Base-by-base conservation (phyloP, 2,888 invertebrate genomes). In the Andricus curvator region DNA sequence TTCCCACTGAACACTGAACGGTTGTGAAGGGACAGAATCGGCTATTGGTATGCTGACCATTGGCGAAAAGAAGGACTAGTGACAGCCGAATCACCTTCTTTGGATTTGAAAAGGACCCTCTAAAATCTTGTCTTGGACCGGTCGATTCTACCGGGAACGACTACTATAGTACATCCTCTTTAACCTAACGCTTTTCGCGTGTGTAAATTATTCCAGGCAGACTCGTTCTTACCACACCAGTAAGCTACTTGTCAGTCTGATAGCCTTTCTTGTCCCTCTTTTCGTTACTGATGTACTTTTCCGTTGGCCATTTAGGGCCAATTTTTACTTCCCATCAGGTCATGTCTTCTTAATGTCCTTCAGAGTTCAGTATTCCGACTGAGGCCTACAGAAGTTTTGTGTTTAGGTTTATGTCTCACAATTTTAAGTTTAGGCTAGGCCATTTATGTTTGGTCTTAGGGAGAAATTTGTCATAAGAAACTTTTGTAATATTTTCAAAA, bases 111-210 rank as follows among this genome's bases (percentile, higher is more conserved):
- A 74, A 74, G 4, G 29, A 51, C 33, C 48, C 51, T 29, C 33
- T 74, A 33, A 74, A 74, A 74, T 56, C n/a, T 13, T 74, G 33
- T 33, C 74, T 56, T 74, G 74, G n/a, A 56, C 56, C 74, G 74
- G 51, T 74, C 13, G 74, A 56, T 51, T 25, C 51, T n/a, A 20
- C 67, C 25, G 2, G 22, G n/a, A 80, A 44, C 25, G 37, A 48
- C 51, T 48, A 13, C 51, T 48, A 13, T 29, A 51, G 78, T 62
- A 80, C 82, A 84, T 87, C 84, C 64, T 22, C 87, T 86, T 86
- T 85, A 85, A 87, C 77, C 67, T 80, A 82, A 84, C 81, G 83
- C 82, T 83, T 85, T 81, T 86, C 82, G 79, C 81, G 82, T 78
- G 80, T 81, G 84, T 82, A 86, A 86, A 84, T 86, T 86, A 82